Conservation (phyloP, 2,113 vertebrate genomes). For the Sorex araneus region DNA sequence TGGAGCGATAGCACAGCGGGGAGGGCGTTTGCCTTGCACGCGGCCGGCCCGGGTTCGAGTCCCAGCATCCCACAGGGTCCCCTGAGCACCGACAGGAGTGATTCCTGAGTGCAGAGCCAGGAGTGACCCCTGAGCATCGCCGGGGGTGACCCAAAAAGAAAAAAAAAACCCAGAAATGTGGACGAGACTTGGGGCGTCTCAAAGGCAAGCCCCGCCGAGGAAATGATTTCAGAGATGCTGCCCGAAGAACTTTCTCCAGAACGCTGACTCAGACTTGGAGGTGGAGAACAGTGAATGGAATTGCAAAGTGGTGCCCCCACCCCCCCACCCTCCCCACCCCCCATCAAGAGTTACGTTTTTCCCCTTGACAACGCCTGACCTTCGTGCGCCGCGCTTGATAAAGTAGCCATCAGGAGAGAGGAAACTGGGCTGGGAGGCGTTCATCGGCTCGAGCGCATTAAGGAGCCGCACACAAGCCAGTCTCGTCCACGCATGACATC, state of each 20-base stretch:
- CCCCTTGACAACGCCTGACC: constrained; percentile 24
- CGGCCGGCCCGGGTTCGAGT: too few relatives aligned
- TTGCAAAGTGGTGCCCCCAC: constrained; percentile 19
- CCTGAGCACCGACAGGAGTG: too few relatives aligned
- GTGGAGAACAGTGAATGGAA: constrained; percentile 19
- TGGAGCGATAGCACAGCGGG: too few relatives aligned
- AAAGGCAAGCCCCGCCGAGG: constrained; percentile 27
- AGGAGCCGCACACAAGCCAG: background rate
- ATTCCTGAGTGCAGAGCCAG: too few relatives aligned
- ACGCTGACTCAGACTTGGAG: constrained; percentile 46
- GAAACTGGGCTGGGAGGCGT: constrained; percentile 19
- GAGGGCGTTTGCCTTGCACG: too few relatives aligned
- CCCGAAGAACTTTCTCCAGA: constrained; percentile 42
- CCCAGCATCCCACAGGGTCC: too few relatives aligned
- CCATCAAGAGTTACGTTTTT: constrained; percentile 48
- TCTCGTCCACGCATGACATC: background rate
- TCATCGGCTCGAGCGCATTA: constrained; percentile 32
- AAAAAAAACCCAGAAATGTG: constrained; percentile 40
- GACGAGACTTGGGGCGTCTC: constrained; percentile 35
- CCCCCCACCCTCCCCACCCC: background rate
- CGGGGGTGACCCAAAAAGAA: too few relatives aligned
- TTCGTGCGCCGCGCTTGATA: constrained; percentile 3
- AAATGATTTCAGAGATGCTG: constrained; percentile 26
- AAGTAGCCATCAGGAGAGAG: constrained; percentile 29
- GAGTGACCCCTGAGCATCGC: too few relatives aligned